Percentiles rank a stretch among this genome's conserved stretches.
Evolutionary conservation across 2,888 invertebrate species (phyloP).

Genomic region (Diplazon laetatorius): DNA sequence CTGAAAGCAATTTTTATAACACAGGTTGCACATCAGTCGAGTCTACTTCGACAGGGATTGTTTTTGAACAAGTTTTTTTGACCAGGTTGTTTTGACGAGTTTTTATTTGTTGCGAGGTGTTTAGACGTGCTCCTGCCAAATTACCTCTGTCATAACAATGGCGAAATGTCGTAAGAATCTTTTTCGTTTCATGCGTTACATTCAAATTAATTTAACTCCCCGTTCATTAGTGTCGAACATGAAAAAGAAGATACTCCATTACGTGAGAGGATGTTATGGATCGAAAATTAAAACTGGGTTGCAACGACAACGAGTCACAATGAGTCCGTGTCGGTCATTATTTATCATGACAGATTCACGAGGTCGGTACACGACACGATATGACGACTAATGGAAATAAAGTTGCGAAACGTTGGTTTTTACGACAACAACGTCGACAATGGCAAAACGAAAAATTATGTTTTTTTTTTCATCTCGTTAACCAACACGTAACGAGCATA

Average conservation of each 20-base stretch:
- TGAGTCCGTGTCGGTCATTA: constrained; percentile 13
- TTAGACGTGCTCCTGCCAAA: no score
- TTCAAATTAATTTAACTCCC: constrained; percentile 44
- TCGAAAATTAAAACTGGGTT: constrained; percentile 19
- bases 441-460: no score
- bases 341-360: constrained; percentile 26
- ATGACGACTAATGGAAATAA: not conserved
- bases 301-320: constrained; percentile 38
- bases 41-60: no score
- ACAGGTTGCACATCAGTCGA: no score
- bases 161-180: constrained; percentile 18
- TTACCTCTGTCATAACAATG: no score
- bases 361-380: constrained; percentile 1
- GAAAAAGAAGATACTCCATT: constrained; percentile 46
- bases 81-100: no score
- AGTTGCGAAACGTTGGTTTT: not conserved
- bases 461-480: no score
- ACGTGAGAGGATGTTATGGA: not conserved
- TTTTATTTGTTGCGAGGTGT: no score
- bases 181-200: constrained; percentile 45
- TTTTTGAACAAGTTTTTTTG: no score
- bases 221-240: constrained; percentile 38
- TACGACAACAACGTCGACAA: no score
- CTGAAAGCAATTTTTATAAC: no score
- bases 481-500: constrained; percentile 1